Percentiles rank a stretch among this genome's conserved stretches.
phyloP scores from a whole-genome alignment of 2,113 vertebrate species.

The Notiomystis cincta region DNA sequence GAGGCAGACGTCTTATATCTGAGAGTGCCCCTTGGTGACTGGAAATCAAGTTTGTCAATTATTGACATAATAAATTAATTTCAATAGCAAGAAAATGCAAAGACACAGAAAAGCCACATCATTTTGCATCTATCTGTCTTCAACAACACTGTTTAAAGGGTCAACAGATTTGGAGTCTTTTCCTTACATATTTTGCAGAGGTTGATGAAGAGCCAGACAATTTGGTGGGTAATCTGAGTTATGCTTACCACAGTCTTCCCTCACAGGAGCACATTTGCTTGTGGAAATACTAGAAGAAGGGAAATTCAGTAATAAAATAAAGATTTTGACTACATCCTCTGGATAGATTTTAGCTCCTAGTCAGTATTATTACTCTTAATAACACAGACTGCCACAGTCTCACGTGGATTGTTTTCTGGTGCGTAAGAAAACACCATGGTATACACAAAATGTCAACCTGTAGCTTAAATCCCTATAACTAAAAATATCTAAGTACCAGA shows the following conservation, averaged over 20 bases:
- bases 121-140: not conserved
- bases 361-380: not conserved
- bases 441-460: not conserved
- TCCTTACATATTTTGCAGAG: rapidly evolving
- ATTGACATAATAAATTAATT: not conserved
- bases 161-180: not conserved
- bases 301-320: not conserved
- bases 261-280: not conserved
- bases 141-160: not conserved
- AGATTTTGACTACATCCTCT: not conserved
- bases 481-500: not conserved
- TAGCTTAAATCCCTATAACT: not conserved
- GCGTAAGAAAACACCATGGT: rapidly evolving
- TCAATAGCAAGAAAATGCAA: not conserved
- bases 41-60: not conserved
- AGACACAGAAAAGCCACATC: not conserved
- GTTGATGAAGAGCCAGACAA: not conserved
- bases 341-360: not conserved
- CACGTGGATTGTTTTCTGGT: rapidly evolving
- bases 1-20: not conserved
- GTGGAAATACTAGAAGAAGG: not conserved
- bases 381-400: not conserved
- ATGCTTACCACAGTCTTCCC: not conserved
- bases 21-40: not conserved
- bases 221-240: not conserved